These are phyloP conservation scores for Propithecus coquereli DNA, from an alignment of 2,113 vertebrate genomes.

Conservation along the genomic window DNA sequence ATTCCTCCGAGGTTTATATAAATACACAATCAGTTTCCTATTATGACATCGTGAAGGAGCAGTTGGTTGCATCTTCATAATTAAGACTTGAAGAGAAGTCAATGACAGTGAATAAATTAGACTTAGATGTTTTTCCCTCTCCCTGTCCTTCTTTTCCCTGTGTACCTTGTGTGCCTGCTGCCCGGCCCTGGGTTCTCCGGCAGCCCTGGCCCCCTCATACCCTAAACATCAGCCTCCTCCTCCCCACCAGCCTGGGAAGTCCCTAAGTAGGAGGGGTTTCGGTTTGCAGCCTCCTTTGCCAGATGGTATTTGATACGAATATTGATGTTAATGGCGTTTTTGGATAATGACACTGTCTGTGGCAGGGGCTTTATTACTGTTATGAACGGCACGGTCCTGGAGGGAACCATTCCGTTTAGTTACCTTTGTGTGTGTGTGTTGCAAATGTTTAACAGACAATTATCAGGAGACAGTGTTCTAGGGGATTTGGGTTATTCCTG, in stretches of 20 bases:
- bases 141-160: neutral
- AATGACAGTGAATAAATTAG: constrained; percentile 52
- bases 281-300: constrained; percentile 40
- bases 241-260: neutral
- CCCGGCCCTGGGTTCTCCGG: neutral
- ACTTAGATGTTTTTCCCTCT: neutral
- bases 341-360: constrained; percentile 61
- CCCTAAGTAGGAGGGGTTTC: constrained; percentile 22
- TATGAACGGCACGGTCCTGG: constrained; percentile 51
- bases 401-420: constrained; percentile 64
- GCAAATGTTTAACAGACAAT: constrained; percentile 66
- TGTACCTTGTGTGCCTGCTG: neutral
- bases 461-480: constrained; percentile 20
- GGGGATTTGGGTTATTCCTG: constrained; percentile 10
- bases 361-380: constrained; percentile 50
- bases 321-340: constrained; percentile 66
- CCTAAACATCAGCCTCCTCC: neutral
- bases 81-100: constrained; percentile 72
- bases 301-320: constrained; percentile 73
- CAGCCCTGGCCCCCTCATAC: neutral
- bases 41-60: constrained; percentile 62
- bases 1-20: constrained; percentile 64
- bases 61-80: constrained; percentile 66
- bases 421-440: constrained; percentile 62
- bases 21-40: constrained; percentile 73